Evolutionary conservation across 2,888 invertebrate genomes (phyloP).

Genomic region (Eupithecia tripunctaria): DNA sequence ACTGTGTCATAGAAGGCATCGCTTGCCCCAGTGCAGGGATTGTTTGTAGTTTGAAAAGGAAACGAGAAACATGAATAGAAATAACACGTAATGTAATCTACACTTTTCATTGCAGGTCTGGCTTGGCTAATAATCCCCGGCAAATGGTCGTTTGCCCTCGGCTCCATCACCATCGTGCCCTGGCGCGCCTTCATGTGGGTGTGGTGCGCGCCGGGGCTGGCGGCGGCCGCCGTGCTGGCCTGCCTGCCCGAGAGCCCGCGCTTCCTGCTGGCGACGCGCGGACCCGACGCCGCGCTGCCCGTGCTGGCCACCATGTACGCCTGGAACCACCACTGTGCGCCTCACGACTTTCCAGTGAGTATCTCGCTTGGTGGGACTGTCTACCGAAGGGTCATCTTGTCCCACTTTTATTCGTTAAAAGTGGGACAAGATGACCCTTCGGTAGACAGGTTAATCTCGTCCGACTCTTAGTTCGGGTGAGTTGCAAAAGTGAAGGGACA

Average conservation of each 20-base stretch:
- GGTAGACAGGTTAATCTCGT: too few species aligned
- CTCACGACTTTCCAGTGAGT: slow-evolving; percentile 76
- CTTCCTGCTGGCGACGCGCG: slow-evolving; percentile 86
- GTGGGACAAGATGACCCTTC: too few species aligned
- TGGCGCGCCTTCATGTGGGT: slow-evolving; percentile 90
- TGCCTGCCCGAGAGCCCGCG: slow-evolving; percentile 91
- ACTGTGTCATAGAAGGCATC: too few species aligned
- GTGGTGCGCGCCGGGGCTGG: slow-evolving; percentile 86
- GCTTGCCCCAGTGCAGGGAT: too few species aligned
- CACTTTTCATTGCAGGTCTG: slow-evolving; percentile 77
- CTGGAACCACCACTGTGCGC: slow-evolving; percentile 60
- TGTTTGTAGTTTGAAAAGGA: too few species aligned
- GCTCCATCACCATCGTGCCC: slow-evolving; percentile 84
- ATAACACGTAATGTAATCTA: too few species aligned
- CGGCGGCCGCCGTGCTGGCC: slow-evolving; percentile 84
- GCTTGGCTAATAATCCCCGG: slow-evolving; percentile 89
- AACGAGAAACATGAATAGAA: too few species aligned
- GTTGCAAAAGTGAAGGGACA: too few species aligned
- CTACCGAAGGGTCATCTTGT: too few species aligned
- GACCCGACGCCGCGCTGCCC: slow-evolving; percentile 84
- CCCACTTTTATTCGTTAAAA: too few species aligned
- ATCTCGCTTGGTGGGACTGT: background rate
- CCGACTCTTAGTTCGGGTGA: too few species aligned
- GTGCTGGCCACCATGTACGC: slow-evolving; percentile 86
- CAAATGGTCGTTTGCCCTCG: slow-evolving; percentile 71